Base-by-base conservation (phyloP, 2,113 vertebrate species). In the Notothenia coriiceps region DNA sequence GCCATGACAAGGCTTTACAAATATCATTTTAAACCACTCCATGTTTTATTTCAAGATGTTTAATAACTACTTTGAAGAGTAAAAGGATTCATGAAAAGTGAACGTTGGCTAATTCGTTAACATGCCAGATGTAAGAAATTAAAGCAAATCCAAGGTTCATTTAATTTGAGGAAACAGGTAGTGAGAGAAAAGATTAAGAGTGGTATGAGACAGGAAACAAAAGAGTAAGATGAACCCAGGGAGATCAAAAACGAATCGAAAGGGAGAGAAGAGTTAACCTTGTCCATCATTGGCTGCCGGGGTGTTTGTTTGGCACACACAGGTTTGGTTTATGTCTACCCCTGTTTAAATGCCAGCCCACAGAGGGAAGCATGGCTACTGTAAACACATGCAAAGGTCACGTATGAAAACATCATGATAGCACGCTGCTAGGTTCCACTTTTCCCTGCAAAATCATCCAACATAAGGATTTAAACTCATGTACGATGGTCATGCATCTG, bases 251-350 rank as follows among this genome's bases (percentile, higher is more conserved):
- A 25, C 25, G 25, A 25, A 25, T 25, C 25, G 2, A 25, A 25
- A 25, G 29, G 7, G 17, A 29, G 22, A 40, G 40, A 64, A 20
- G 44, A 33, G 43, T 60, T 74, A 77, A 69, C 59, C 70, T 18
- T 73, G 70, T 68, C 74, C 56, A 62, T 70, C 71, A 74, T 70
- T 10, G 35, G 22, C 15, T 17, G 33, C 43, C 70, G 25, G 46
- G 15, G 17, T 91, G 85, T 92, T 91, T 89, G 90, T 90, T 83
- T 89, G 80, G 65, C 81, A 82, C 68, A 91, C 89, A 89, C 69
- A 69, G 50, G 8, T 70, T 73, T 6, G 59, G 82, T 87, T 93
- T 83, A 57, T 75, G 83, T 89, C 62, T 49, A 18, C 18, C 11
- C 18, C 8, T 1, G 33, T 69, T 59, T 44, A 90, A 91, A 89